Base-by-base conservation (phyloP, 2,797 vertebrate species). In the Trichosurus vulpecula region DNA sequence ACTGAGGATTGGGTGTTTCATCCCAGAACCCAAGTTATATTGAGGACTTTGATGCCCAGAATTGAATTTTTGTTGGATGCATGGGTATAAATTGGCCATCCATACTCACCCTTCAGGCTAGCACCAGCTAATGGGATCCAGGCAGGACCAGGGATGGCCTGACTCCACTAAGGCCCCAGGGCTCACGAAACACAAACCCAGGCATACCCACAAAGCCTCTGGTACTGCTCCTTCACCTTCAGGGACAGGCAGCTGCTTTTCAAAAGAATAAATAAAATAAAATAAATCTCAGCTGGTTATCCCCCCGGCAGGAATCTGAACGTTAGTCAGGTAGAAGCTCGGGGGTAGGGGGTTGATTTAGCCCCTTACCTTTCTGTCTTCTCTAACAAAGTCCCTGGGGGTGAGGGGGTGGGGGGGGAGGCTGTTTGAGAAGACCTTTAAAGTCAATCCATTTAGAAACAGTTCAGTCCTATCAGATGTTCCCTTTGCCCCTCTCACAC, bases 101-200 rank as follows among this genome's bases (percentile, higher is more conserved):
- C 3, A 2, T 5, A 19, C 5, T 6, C 29, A n/a, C 19, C 52
- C 89, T 81, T 89, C 9, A 0, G 0, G 41, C 22, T 58, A 27
- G 16, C n/a, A 35, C 35, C 52, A 25, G 4, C 47, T 56, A 53
- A 56, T n/a, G 93, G 47, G 47, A 22, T 0, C 2, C 11, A 61
- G 54, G 11, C 55, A 9, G 56, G 54, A 56, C n/a, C 14, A 57
- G 55, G 52, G 10, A 31, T 9, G 90, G 53, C 13, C 47, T 19
- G 51, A 35, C 89, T 41, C 25, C 74, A 19, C 0, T 29, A 55
- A 66, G 87, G 22, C 22, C 31, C 41, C 41, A 11, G 3, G 74
- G 25, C 41, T 51, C 41, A 27, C 47, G 58, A 91, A 92, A 91
- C 90, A 16, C 51, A 90, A 94, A 92, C 74, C 66, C 8, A 16